Base-by-base conservation (phyloP, 2,113 vertebrate species). In the Colossoma macropomum region DNA sequence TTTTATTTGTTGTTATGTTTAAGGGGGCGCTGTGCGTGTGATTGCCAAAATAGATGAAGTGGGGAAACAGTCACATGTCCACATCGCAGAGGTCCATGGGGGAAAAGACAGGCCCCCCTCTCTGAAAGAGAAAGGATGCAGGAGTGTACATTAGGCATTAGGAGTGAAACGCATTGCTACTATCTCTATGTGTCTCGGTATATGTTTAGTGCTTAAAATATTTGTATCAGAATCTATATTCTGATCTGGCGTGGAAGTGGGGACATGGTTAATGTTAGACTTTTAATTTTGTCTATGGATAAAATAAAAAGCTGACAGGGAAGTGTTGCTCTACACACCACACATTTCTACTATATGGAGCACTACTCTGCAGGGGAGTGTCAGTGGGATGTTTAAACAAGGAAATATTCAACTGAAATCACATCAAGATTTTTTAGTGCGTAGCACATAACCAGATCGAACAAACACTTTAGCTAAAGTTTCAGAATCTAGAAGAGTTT, bases 1-100 rank as follows among this genome's bases (percentile, higher is more conserved):
- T 89, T 88, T 76, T 73, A 12, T 83, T 86, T 84, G 50, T 91
- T 87, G 85, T 88, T 85, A 90, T 81, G 92, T 86, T 89, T 88
- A 92, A 84, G 89, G 85, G 60, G 79, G 83, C 28, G 32, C 82
- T 75, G 66, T 0, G 60, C 0, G 27, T 0, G 75, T 79, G 76
- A 89, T 45, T 82, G 87, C 90, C 93, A 95, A 94, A 93, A 91
- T 87, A 95, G 94, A 93, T 88, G 32, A 84, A 85, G 56, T 70
- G 92, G 86, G 54, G 88, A 89, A 88, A 71, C 70, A 84, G 87
- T 56, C 86, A 88, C 83, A 86, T 89, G 90, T 93, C 89, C 93
- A 91, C 86, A 87, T 90, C 89, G 89, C 83, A 92, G 87, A 90
- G 92, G 91, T 91, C 79, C 68, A 54, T 70, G n/a, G 77, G 63